Conservation (phyloP, 2,113 vertebrate species). For the Calonectris borealis region DNA sequence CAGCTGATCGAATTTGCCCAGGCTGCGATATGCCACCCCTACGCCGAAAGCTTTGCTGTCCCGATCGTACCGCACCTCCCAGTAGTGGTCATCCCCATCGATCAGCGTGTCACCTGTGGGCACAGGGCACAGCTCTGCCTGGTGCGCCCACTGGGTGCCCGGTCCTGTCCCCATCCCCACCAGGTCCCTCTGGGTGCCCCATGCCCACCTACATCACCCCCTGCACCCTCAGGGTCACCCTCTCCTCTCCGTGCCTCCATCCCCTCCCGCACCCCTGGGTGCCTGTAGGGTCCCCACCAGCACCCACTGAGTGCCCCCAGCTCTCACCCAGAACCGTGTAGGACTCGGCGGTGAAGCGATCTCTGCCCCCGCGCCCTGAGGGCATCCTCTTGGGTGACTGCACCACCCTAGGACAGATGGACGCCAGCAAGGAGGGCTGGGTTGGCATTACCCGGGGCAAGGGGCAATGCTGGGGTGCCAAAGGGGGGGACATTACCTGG, state of each 20-base stretch:
- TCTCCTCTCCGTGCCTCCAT: neutral
- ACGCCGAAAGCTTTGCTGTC: conserved; percentile 93
- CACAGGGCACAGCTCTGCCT: neutral
- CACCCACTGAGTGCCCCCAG: neutral
- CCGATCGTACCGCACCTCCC: conserved; percentile 91
- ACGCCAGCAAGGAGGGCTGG: neutral
- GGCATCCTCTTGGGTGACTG: conserved; percentile 92
- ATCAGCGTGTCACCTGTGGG: conserved; percentile 86
- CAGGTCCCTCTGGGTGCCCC: neutral
- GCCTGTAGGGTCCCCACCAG: neutral
- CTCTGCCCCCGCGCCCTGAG: conserved; percentile 82
- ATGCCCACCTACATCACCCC: neutral
- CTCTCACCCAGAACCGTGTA: conserved; percentile 93
- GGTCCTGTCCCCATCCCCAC: neutral
- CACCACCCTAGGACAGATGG: conserved; percentile 72
- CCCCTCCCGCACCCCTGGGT: no score
- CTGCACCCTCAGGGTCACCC: conserved; percentile 39
- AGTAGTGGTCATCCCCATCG: conserved; percentile 89
- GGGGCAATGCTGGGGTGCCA: rapidly evolving
- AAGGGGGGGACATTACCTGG: conserved; percentile 74
- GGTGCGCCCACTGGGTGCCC: neutral
- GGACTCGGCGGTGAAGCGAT: conserved; percentile 93
- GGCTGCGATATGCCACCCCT: conserved; percentile 87
- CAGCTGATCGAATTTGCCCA: conserved; percentile 94
- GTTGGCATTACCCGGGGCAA: neutral